Base-by-base conservation (phyloP, 2,888 invertebrate genomes). In the Parthenolecanium corni region DNA sequence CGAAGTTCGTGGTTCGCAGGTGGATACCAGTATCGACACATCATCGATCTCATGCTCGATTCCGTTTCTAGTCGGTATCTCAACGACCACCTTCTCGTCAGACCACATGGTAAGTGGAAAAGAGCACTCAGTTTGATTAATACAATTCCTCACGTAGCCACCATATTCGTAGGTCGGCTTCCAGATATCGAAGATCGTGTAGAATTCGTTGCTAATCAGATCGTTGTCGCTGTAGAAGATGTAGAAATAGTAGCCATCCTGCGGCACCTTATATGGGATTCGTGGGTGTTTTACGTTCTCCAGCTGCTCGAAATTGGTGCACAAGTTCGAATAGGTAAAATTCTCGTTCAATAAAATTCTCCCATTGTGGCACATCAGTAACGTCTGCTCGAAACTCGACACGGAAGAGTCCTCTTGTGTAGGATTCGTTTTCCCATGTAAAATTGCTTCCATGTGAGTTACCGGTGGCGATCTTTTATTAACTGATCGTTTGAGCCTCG, bases 151-250 rank as follows among this genome's bases (percentile, higher is more conserved):
- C 1, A 81, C 77, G 68, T 81, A 79, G 71, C 84, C 84, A 42
- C 83, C 79, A 72, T 85, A 87, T 70, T 85, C 83, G 75, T 86
- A 86, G 67, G 87, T 86, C 14, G 89, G 88, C 70, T 89, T 89
- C 70, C 84, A 84, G 70, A 90, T 87, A 75, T 89, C 86, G 72
- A 90, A 89, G 66, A 87, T 79, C 5, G 85, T 86, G 74, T 89
- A 85, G 69, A 90, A 85, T 71, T 86, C 84, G 74, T 89, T 90
- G 52, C 78, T 80, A 11, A 85, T 82, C 68, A 83, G 76, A 72
- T 88, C 89, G 74, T 89, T 89, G 72, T 90, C 88, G 69, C 87
- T 89, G 71, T 89, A 89, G 74, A 90, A 89, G 68, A 90, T 88
- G 70, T 89, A 90, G 74, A 90, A 90, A 72, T 89, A 90, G 74